Conservation (phyloP, 2,797 vertebrate species). For the Gallirallus australis region DNA sequence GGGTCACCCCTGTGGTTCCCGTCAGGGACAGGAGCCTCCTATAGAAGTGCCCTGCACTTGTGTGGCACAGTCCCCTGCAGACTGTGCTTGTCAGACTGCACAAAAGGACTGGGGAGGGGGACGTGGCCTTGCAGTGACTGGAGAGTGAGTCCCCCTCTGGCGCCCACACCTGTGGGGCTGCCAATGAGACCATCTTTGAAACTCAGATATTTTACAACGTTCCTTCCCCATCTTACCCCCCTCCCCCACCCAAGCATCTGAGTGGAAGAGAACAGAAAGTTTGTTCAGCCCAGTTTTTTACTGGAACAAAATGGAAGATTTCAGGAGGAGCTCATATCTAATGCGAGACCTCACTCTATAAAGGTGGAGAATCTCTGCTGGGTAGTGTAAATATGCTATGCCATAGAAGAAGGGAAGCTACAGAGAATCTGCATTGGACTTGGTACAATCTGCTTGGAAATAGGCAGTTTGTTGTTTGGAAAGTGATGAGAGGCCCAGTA, state of each 20-base stretch:
- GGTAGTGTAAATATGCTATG: no score
- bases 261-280: not conserved
- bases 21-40: not conserved
- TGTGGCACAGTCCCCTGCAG: no score
- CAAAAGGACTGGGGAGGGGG: not conserved
- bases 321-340: not conserved
- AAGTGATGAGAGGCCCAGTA: not conserved
- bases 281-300: not conserved
- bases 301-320: not conserved
- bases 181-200: not conserved
- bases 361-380: not conserved
- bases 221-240: accelerated
- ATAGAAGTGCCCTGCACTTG: not conserved
- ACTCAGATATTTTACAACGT: not conserved
- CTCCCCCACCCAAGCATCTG: not conserved
- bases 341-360: not conserved
- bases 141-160: accelerated
- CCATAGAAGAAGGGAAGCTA: not conserved
- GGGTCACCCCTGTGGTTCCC: not conserved
- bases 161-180: not conserved
- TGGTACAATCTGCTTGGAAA: not conserved
- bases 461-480: not conserved
- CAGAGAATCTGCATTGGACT: not conserved
- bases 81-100: not conserved
- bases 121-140: not conserved